Base-by-base conservation (phyloP, 1,140 invertebrate species). In the Lethocerus indicus region DNA sequence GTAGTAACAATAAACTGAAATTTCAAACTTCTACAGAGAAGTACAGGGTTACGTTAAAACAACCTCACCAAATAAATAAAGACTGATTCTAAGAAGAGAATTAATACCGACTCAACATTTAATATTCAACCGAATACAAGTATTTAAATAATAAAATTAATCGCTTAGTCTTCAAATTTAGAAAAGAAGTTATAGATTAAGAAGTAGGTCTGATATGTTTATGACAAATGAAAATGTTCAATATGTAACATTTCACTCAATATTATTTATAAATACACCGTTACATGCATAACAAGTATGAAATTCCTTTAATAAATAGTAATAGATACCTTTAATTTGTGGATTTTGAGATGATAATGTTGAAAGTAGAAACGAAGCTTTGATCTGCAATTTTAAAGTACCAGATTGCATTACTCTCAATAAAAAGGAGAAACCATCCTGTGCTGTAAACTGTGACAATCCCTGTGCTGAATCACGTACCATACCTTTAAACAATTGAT, bases 401-500 rank as follows among this genome's bases (percentile, higher is more conserved):
- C 26, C 35, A 13, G 49, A 47, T 36, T 51, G 26, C 32, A 54
- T 45, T 20, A 29, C 42, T 45, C 37, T 36, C 18, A 51, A 39
- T 16, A 54, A 25, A 27, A 27, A 9, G 20, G 49, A 51, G 25
- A 54, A 54, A 21, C 52, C 52, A 47, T 54, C 48, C 9, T 29
- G 48, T 14, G 26, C 37, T 18, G 28, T 46, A 47, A 54, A 54
- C 39, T 50, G 47, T 7, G 45, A 41, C n/a, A 54, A 27, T 24
- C 29, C 49, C 21, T 32, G 16, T 28, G 23, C 16, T 25, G 24
- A 46, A 7, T 41, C 49, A 42, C 52, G 50, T 6, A 54, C 48
- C 23, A 54, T 47, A 24, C 35, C 50, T 51, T n/a, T 3, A 27
- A 25, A 48, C 24, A 20, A 44, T 28, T 5, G 21, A 20, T 39